Base-by-base conservation (phyloP, 1,140 invertebrate genomes). In the Homarus americanus region DNA sequence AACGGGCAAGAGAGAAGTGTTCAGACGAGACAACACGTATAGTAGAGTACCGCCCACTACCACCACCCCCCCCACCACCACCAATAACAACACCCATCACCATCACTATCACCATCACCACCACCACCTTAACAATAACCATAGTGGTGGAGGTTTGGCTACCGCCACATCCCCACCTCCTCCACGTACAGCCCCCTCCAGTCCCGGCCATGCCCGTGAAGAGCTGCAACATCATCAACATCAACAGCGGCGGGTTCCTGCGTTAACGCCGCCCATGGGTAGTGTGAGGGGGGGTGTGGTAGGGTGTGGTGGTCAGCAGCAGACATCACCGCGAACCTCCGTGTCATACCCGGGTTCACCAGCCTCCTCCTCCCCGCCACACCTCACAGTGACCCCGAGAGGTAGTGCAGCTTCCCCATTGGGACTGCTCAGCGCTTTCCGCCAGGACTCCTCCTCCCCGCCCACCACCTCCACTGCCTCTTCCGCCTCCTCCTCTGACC, bases 171-270 rank as follows among this genome's bases (percentile, higher is more conserved):
- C 88, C 28, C 82, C 88, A 1, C 79, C 80, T 20, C 49, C 82
- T 17, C 79, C 87, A 38, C 87, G 87, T 41, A 90, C 87, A 28
- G 69, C 88, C 36, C 88, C 88, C n/a, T 58, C 88, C 72, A 90
- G 88, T 38, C 88, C 88, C 34, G 88, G 79, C 49, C 88, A 90
- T n/a, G 80, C 88, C 58, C 86, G 86, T 41, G 86, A 88, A 2
- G 86, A 88, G 34, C 36, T 79, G 38, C n/a, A 15, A 20, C n/a
- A n/a, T n/a, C n/a, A n/a, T n/a, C 83, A 36, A 38, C 58, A 20
- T 7, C 86, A 79, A n/a, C 85, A 78, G 53, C 75, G 75, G 63
- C 75, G 86, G 40, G 78, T 79, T 20, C 73, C 53, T 10, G 17
- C 85, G 24, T 20, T 90, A 9, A 76, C 88, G n/a, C 80, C 88